Percentiles rank a stretch among this genome's conserved stretches.
Evolutionary conservation across 1,140 invertebrate genomes (phyloP).

Genomic region (Euura saliciscinereae): DNA sequence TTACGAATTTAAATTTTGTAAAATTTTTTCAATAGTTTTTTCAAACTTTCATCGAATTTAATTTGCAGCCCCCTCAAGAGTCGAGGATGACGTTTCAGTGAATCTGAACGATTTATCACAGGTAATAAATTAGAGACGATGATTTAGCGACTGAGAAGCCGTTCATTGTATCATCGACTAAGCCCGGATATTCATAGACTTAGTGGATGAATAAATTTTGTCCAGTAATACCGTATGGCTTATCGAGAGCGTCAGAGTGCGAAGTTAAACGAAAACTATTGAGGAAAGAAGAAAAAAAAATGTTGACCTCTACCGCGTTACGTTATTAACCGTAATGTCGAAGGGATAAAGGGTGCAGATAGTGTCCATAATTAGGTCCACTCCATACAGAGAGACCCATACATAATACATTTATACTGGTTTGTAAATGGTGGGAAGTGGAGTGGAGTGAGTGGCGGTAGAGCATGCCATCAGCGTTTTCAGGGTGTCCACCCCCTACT

Average conservation of each 20-base stretch:
- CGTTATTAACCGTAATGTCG: not conserved
- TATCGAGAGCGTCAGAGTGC: not conserved
- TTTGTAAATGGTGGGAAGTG: not conserved
- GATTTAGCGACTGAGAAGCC: constrained; percentile 29
- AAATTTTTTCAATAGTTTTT: no score
- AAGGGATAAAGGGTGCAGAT: not conserved
- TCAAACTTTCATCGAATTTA: no score
- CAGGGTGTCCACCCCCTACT: no score
- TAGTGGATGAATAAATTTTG: not conserved
- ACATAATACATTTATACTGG: not conserved
- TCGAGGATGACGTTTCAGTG: no score
- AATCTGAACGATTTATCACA: not conserved
- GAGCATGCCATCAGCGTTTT: no score
- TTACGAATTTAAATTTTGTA: no score
- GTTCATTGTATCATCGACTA: no score
- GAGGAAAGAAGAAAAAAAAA: not conserved
- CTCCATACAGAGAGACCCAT: not conserved
- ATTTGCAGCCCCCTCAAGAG: no score
- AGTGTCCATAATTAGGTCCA: constrained; percentile 5
- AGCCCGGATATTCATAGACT: no score
- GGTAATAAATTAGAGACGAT: constrained; percentile 38
- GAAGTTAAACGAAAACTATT: not conserved
- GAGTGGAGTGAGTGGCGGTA: no score
- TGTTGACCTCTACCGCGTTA: not conserved
- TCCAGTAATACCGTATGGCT: not conserved